Percentiles rank a stretch among this genome's conserved stretches.
Conservation (phyloP, 2,797 vertebrate species). For the Crypturellus tataupa region DNA sequence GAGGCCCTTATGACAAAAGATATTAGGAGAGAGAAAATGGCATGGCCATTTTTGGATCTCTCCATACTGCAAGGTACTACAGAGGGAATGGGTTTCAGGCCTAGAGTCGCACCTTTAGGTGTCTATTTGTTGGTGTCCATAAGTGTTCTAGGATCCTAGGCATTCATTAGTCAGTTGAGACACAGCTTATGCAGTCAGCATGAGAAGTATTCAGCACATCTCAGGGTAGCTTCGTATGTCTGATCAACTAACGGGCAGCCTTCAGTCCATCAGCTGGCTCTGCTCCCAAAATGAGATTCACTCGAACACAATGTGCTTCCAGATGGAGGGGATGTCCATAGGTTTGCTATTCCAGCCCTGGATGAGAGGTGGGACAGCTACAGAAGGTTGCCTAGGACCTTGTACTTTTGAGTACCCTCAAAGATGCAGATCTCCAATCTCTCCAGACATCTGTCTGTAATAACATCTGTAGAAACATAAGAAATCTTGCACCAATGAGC, state of each 20-base stretch:
- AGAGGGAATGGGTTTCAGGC: not conserved
- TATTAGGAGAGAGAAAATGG: no score
- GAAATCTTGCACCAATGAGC: not conserved
- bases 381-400: not conserved
- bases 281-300: accelerated
- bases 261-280: not conserved
- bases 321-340: not conserved
- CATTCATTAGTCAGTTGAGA: not conserved
- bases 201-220: not conserved
- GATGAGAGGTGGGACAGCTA: not conserved
- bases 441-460: not conserved
- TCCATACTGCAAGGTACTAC: not conserved
- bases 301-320: not conserved
- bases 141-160: not conserved
- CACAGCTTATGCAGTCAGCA: not conserved
- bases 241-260: not conserved
- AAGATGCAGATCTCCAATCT: not conserved
- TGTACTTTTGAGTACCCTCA: not conserved
- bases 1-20: not conserved
- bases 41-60: not conserved
- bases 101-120: not conserved
- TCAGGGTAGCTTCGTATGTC: not conserved
- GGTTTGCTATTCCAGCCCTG: not conserved
- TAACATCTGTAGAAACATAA: not conserved
- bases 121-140: not conserved